Conservation (phyloP, 2,113 vertebrate species). For the Menidia beryllina region DNA sequence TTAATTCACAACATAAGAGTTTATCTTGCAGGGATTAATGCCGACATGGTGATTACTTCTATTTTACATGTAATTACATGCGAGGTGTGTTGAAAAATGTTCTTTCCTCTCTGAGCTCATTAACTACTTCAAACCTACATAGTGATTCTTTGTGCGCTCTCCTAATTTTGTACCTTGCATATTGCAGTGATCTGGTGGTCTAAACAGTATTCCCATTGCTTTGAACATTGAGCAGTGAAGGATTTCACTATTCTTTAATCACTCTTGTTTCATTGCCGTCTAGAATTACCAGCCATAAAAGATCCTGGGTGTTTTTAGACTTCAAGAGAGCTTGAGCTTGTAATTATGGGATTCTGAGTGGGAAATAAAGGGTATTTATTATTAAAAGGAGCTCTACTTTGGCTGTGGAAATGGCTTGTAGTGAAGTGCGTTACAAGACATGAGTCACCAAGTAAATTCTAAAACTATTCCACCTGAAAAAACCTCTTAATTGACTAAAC, state of each 20-base stretch:
- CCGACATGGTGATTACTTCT: conserved; percentile 28
- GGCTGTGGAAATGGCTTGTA: background rate
- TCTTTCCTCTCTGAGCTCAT: background rate
- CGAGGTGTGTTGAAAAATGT: conserved; percentile 15
- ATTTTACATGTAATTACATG: conserved; percentile 22
- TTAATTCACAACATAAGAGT: conserved; percentile 1
- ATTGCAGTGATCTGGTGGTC: conserved; percentile 16
- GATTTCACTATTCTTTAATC: background rate
- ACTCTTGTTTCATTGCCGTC: conserved; percentile 13
- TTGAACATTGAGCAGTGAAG: conserved; percentile 8
- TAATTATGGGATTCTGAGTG: background rate
- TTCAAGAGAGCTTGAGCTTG: conserved; percentile 1
- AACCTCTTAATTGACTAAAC: background rate
- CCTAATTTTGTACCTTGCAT: conserved; percentile 34
- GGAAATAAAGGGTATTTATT: background rate
- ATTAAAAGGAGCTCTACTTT: background rate
- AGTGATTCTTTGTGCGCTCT: conserved; percentile 18
- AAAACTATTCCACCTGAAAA: conserved; percentile 1
- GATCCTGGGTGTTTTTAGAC: conserved; percentile 2
- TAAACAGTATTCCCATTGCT: conserved; percentile 15
- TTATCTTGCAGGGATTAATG: conserved; percentile 34
- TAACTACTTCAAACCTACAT: conserved; percentile 61
- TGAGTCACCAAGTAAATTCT: background rate
- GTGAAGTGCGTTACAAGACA: background rate
- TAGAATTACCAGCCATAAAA: conserved; percentile 7